phyloP scores from a whole-genome alignment of 2,888 invertebrate genomes.

The Pachydiplax longipennis region DNA sequence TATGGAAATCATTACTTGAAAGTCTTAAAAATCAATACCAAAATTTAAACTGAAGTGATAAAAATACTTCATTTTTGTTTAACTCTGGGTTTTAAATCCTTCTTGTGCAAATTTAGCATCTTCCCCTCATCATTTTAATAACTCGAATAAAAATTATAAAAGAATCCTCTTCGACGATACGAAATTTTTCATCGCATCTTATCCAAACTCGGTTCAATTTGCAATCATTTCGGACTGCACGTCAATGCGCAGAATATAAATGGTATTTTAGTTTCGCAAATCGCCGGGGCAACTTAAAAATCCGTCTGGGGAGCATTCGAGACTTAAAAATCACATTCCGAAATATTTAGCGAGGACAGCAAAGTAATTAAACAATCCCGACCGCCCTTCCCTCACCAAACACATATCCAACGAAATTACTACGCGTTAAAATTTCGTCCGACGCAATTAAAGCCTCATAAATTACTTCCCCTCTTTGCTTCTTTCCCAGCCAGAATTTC shows the following conservation, averaged over 20 bases:
- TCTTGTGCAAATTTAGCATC: too few species aligned
- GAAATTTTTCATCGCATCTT: too few species aligned
- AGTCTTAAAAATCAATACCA: too few species aligned
- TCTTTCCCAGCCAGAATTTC: conserved; percentile 10
- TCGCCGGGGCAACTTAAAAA: conserved; percentile 8
- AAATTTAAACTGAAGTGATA: too few species aligned
- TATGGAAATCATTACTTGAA: too few species aligned
- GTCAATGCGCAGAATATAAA: background rate
- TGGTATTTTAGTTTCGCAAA: background rate
- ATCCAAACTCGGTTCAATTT: too few species aligned
- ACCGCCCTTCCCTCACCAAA: conserved; percentile 23
- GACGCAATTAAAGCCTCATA: conserved; percentile 43
- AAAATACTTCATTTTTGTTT: too few species aligned
- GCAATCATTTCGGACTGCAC: background rate
- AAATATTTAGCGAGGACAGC: conserved; percentile 9
- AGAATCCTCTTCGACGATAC: too few species aligned
- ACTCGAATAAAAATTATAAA: too few species aligned
- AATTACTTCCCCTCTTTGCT: conserved; percentile 14
- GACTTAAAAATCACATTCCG: background rate
- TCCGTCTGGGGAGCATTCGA: background rate
- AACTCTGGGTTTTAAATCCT: too few species aligned
- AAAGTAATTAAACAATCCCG: conserved; percentile 31
- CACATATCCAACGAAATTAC: conserved; percentile 17
- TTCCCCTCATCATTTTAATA: too few species aligned
- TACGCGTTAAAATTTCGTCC: conserved; percentile 41